Base-by-base conservation (phyloP, 2,797 vertebrate genomes). In the Agapornis canus region DNA sequence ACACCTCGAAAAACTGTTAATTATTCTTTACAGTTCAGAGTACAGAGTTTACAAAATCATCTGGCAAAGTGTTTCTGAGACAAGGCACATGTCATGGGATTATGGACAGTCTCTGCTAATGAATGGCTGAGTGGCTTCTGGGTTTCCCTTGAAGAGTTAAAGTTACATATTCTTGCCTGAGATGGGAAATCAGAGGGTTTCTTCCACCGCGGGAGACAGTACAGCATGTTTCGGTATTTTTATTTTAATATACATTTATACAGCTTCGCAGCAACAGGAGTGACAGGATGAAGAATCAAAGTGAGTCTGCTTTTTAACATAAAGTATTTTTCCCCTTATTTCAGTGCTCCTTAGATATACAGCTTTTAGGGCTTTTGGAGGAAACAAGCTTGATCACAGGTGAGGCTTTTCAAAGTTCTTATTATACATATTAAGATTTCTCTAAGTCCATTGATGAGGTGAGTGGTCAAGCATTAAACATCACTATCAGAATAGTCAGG, bases 381-480 rank as follows among this genome's bases (percentile, higher is more conserved):
- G 17, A 82, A 96, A 59, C 23, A 22, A 32, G 6, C 57, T 90
- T 78, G 60, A 69, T 31, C 8, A 66, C 27, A 94, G 26, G 25
- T 79, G 8, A 94, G 6, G n/a, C 31, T 92, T 95, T 84, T 92
- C 64, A 49, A 73, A 91, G 73, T 23, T 93, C 68, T 96, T 52
- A 77, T 71, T 88, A 25, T 94, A 48, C 23, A 90, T 95, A 95
- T 79, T 86, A 95, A 90, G 35, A 52, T 89, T 95, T 83, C 49
- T 89, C 79, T 29, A 95, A 80, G 57, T 47, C 52, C 47, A 88
- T 68, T 29, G 37, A 23, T 91, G 76, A 90, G 43, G 73, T n/a
- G 39, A 61, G 45, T 69, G 56, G 66, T 68, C 40, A 76, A 71
- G 32, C 40, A 20, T 82, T 92, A 84, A 68, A 88, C 54, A 51